Base-by-base conservation (phyloP, 2,797 vertebrate species). In the Syngnathus acus region DNA sequence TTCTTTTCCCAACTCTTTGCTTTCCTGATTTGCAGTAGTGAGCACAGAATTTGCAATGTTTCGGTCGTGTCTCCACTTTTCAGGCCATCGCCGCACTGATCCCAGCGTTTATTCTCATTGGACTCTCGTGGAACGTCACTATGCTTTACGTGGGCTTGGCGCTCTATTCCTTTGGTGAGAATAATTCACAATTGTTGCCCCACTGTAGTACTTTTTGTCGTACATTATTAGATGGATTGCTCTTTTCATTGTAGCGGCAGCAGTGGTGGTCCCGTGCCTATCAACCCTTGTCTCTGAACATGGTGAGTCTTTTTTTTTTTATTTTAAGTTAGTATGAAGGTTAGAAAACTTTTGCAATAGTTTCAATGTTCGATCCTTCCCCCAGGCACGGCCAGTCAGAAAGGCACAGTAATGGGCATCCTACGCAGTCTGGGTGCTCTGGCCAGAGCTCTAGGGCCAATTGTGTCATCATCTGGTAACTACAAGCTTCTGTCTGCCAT, bases 381-480 rank as follows among this genome's bases (percentile, higher is more conserved):
- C 60, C 0, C 82, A 99, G 97, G 97, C 21, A 90, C 92, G 0
- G 90, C 91, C 0, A 78, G 81, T 82, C 97, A 98, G 87, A 99
- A 99, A 45, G 97, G 97, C 42, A 93, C 92, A 0, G 87, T 99
- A 51, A 99, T 99, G 97, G 97, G 97, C 23, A 99, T 96, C 7
- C 84, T 99, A 65, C 87, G 97, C 23, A 98, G 97, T 83, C 79
- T 99, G 68, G 97, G 97, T 0, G 94, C 96, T 37, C 89, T 99
- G 21, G 97, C 96, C 54, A 91, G 97, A 87, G 94, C 94, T 0
- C 62, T 93, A 59, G 97, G 97, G 40, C 97, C 97, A 0, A 50
- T 96, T 55, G 74, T 93, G 65, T 91, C 95, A 0, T 94, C 94
- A 7, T 93, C 94, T 26, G 92, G 97, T 99, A 73, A 82, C 75